Conservation (phyloP, 2,113 vertebrate genomes). For the Empidonax traillii region DNA sequence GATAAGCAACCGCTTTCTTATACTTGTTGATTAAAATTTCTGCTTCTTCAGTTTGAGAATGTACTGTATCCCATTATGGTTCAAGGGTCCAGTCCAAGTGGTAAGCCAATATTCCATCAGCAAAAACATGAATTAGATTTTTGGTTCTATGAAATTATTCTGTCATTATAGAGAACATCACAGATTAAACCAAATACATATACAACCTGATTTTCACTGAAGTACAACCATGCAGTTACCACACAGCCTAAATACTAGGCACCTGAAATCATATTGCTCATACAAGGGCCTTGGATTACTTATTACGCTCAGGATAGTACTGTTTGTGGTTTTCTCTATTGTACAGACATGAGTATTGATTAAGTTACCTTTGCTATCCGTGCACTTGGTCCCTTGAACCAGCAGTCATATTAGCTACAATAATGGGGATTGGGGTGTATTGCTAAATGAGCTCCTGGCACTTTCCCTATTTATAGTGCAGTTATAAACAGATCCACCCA, state of each 20-base stretch:
- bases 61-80: neutral
- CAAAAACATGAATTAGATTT: neutral
- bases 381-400: neutral
- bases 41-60: neutral
- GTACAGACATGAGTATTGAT: accelerated
- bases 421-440: neutral
- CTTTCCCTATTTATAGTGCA: neutral
- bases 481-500: neutral
- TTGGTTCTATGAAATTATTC: neutral
- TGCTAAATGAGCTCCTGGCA: neutral
- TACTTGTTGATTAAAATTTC: neutral
- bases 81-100: neutral
- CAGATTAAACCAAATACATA: neutral
- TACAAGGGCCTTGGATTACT: neutral
- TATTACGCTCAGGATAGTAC: neutral
- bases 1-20: neutral
- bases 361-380: neutral
- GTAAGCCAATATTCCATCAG: neutral
- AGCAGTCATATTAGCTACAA: neutral
- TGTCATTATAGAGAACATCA: neutral
- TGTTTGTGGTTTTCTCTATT: neutral
- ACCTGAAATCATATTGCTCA: neutral
- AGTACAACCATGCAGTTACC: neutral
- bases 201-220: neutral
- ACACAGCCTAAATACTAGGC: neutral